Evolutionary conservation across 2,113 vertebrate genomes (phyloP), one percentile per base, ranked within the genome.

Genomic region (Cynocephalus volans): DNA sequence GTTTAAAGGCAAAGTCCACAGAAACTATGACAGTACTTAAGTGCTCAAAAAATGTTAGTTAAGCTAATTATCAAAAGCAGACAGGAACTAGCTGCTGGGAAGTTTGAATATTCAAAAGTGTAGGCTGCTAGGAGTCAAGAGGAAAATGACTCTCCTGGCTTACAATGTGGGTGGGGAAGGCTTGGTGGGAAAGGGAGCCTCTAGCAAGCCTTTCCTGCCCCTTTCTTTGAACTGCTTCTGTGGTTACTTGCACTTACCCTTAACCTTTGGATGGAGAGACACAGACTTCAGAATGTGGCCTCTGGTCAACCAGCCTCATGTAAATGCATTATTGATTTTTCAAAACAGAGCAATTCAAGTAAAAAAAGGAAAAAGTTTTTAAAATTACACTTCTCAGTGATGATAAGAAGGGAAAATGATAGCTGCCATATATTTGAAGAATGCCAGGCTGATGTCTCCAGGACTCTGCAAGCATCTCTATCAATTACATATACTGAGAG

Each of bases 261-360:
- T 80, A 79, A 54, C 6, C 54, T 62, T 82, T 33, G 36, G 50
- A 21, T 26, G 7, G 70, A 72, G 21, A 94, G 23, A 73, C 26
- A 45, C 0, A 12, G 23, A 76, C 58, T 50, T 96, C 21, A 92
- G 62, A 86, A 56, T 24, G 52, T 17, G 69, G 64, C 69, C 0
- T 95, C 33, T 93, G 93, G 23, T 67, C 48, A 14, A 88, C 48
- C 10, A 88, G 60, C 48, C 86, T 92, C 96, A 77, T 95, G 93
- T 62, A 98, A 98, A 98, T 60, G 48, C 58, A 54, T 36, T 80
- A 97, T 96, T 1, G 10, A 97, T 96, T 98, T 97, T 96, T 88
- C 93, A 83, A 98, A 96, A 97, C 93, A 97, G 90, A 97, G 92
- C 96, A 98, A 96, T 98, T 98, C 96, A 97, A 96, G 96, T 60